These are phyloP conservation scores for Tretioscincus oriximinensis DNA, from an alignment of 2,113 vertebrate species.

Conservation along the genomic window DNA sequence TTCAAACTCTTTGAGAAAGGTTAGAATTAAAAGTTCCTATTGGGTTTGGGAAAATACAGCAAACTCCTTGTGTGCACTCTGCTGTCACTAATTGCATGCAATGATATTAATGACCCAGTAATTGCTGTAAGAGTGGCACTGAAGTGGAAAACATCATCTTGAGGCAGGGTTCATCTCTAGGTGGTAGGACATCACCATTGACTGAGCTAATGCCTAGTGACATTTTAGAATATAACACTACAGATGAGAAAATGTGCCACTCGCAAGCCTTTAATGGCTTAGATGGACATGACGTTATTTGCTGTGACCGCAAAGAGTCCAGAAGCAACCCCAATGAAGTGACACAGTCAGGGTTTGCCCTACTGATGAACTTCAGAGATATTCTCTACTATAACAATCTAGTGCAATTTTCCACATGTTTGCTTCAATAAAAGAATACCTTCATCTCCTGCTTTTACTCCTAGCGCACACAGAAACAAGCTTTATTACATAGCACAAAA, in stretches of 20 bases:
- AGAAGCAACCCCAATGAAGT: constrained; percentile 65
- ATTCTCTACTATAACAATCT: constrained; percentile 63
- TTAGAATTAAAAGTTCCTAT: constrained; percentile 60
- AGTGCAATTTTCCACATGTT: constrained; percentile 77
- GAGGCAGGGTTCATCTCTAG: constrained; percentile 75
- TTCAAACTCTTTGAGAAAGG: constrained; percentile 43
- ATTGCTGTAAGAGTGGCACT: constrained; percentile 70
- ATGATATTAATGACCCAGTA: constrained; percentile 85
- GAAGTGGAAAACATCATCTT: constrained; percentile 77
- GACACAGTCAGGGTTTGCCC: constrained; percentile 65
- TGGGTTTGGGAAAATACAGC: constrained; percentile 44
- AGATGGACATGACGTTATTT: constrained; percentile 66
- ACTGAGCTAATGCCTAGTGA: constrained; percentile 77
- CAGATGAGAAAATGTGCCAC: constrained; percentile 67
- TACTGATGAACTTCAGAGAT: constrained; percentile 65
- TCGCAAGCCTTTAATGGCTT: constrained; percentile 57
- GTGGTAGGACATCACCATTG: constrained; percentile 73
- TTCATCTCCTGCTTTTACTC: constrained; percentile 68
- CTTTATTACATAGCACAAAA: constrained; percentile 72
- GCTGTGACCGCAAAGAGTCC: constrained; percentile 68
- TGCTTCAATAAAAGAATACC: constrained; percentile 74
- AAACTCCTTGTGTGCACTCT: constrained; percentile 60
- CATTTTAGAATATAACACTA: constrained; percentile 73
- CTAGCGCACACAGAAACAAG: constrained; percentile 55
- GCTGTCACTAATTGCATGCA: constrained; percentile 76